Percentiles rank a stretch among this genome's conserved stretches.
Evolutionary conservation across 2,888 invertebrate species (phyloP).

Genomic region (Eupithecia insigniata): DNA sequence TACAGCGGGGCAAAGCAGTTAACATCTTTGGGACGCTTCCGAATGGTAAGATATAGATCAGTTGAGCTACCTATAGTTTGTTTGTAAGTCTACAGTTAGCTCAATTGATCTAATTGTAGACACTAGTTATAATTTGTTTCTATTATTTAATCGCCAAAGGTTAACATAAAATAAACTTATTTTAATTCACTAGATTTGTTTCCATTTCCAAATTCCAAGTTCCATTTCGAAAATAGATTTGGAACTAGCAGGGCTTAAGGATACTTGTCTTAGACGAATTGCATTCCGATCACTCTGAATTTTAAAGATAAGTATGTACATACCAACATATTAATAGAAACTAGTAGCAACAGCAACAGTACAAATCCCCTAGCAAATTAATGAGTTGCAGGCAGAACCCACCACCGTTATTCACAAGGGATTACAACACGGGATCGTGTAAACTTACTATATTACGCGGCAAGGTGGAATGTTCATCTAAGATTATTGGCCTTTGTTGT

Average conservation of each 20-base stretch:
- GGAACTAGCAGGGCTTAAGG: not conserved
- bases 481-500: slow-evolving; percentile 38
- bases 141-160: too few relatives aligned
- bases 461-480: slow-evolving; percentile 40
- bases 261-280: not conserved
- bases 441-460: slow-evolving; percentile 57
- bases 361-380: slow-evolving; percentile 64
- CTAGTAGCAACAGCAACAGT: slow-evolving; percentile 23
- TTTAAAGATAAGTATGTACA: not conserved
- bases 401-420: slow-evolving; percentile 59
- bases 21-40: too few relatives aligned
- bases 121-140: too few relatives aligned
- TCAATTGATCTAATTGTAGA: too few relatives aligned
- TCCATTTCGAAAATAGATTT: too few relatives aligned
- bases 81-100: too few relatives aligned
- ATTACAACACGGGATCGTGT: slow-evolving; percentile 57
- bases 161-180: too few relatives aligned
- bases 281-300: slow-evolving; percentile 7
- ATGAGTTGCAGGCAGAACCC: slow-evolving; percentile 58
- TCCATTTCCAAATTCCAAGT: too few relatives aligned
- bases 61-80: too few relatives aligned
- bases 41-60: too few relatives aligned
- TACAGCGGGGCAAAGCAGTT: too few relatives aligned
- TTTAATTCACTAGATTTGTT: too few relatives aligned
- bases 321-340: slow-evolving; percentile 4